Percentiles rank a stretch among this genome's conserved stretches.
These are phyloP conservation scores for Dendroctonus valens DNA, from an alignment of 1,140 invertebrate genomes.

Conservation along the genomic window DNA sequence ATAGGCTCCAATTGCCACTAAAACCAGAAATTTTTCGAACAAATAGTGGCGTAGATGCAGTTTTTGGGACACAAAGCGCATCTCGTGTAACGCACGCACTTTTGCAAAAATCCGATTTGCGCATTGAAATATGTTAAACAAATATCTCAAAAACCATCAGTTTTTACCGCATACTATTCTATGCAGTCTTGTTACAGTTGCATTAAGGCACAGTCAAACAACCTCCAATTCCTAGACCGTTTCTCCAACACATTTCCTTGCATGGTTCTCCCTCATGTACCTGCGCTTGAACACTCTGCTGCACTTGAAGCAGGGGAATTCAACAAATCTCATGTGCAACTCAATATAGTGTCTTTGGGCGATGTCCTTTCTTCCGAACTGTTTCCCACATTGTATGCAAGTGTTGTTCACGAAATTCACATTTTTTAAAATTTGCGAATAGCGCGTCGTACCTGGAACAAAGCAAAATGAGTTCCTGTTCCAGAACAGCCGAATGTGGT, in stretches of 20 bases:
- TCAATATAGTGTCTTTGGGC: slow-evolving; percentile 49
- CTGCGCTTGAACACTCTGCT: slow-evolving; percentile 38
- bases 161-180: too few species aligned
- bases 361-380: slow-evolving; percentile 52
- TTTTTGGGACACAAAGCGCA: too few species aligned
- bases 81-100: too few species aligned
- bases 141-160: too few species aligned
- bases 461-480: too few species aligned
- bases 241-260: slow-evolving; percentile 32
- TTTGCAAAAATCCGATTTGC: too few species aligned
- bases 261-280: slow-evolving; percentile 40
- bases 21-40: too few species aligned
- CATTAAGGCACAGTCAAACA: not conserved
- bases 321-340: slow-evolving; percentile 31
- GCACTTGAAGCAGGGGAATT: slow-evolving; percentile 35
- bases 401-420: slow-evolving; percentile 34
- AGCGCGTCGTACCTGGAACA: not conserved
- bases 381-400: slow-evolving; percentile 50
- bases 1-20: too few species aligned
- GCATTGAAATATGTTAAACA: too few species aligned
- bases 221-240: not conserved
- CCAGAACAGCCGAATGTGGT: too few species aligned
- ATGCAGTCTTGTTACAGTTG: not conserved
- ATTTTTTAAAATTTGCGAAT: slow-evolving; percentile 24
- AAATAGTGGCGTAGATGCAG: too few species aligned